These are phyloP conservation scores for Aix galericulata DNA, from an alignment of 2,113 vertebrate genomes.

Conservation along the genomic window DNA sequence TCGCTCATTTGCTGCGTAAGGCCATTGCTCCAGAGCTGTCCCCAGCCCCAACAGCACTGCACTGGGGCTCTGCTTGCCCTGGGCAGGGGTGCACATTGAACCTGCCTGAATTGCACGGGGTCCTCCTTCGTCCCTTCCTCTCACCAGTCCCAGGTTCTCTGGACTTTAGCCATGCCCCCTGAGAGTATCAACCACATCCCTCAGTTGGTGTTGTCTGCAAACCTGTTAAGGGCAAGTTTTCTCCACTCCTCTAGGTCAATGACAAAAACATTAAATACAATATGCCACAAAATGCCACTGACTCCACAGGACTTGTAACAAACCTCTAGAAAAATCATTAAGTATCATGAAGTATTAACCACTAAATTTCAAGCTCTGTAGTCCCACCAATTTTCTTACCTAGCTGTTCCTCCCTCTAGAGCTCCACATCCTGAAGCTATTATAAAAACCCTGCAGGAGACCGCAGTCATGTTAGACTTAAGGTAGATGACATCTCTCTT, in stretches of 20 bases:
- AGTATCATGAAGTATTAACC: background rate
- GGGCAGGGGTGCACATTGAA: background rate
- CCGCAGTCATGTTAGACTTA: background rate
- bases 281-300: background rate
- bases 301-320: background rate
- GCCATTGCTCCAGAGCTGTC: background rate
- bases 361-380: background rate
- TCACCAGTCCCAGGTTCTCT: background rate
- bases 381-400: background rate
- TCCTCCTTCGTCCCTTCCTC: background rate
- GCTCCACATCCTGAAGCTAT: background rate
- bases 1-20: background rate
- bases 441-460: background rate
- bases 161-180: background rate
- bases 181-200: background rate
- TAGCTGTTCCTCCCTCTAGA: background rate
- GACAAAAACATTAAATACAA: background rate
- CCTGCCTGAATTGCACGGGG: background rate
- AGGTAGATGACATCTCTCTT: background rate
- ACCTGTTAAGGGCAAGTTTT: background rate
- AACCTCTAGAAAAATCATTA: background rate
- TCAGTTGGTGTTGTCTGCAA: background rate
- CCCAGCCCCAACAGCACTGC: fast-evolving
- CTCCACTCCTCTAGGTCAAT: background rate
- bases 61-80: too few species aligned